Conservation (phyloP, 2,888 invertebrate genomes). For the Ptychoptera contaminata region DNA sequence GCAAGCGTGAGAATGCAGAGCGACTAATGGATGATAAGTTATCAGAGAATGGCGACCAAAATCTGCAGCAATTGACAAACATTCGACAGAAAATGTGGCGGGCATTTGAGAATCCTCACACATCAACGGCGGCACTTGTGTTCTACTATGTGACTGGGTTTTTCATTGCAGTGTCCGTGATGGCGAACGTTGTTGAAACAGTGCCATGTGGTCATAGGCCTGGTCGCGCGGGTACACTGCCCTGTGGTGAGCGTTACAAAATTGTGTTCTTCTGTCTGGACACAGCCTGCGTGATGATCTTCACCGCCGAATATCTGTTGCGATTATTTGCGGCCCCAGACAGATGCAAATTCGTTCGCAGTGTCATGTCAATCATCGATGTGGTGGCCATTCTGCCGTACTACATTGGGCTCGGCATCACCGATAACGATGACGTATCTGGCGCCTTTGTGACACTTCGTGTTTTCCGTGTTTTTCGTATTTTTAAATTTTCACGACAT, state of each 20-base stretch:
- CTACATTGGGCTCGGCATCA: constrained; percentile 94
- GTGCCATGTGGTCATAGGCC: constrained; percentile 84
- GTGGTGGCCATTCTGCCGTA: constrained; percentile 98
- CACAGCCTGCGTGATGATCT: constrained; percentile 99
- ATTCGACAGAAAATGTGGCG: constrained; percentile 96
- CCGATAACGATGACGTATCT: constrained; percentile 96
- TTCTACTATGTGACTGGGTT: constrained; percentile 99
- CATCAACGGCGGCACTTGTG: constrained; percentile 95
- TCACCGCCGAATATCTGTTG: constrained; percentile 93
- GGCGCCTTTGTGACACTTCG: constrained; percentile 97
- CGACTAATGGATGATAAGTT: constrained; percentile 93
- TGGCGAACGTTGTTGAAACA: constrained; percentile 98
- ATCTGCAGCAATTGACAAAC: constrained; percentile 72
- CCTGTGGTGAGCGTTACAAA: constrained; percentile 96
- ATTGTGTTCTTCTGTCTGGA: constrained; percentile 96
- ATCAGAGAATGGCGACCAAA: constrained; percentile 83
- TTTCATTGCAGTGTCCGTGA: constrained; percentile 97
- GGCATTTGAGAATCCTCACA: constrained; percentile 99
- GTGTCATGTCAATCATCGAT: constrained; percentile 99
- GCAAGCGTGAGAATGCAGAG: constrained; percentile 97
- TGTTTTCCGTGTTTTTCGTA: constrained; percentile 98
- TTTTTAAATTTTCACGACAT: constrained; percentile 99
- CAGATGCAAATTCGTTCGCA: constrained; percentile 91
- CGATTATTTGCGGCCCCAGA: constrained; percentile 96
- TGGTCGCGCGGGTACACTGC: constrained; percentile 70